Conservation (phyloP, 2,797 vertebrate species). For the Cottoperca gobio region DNA sequence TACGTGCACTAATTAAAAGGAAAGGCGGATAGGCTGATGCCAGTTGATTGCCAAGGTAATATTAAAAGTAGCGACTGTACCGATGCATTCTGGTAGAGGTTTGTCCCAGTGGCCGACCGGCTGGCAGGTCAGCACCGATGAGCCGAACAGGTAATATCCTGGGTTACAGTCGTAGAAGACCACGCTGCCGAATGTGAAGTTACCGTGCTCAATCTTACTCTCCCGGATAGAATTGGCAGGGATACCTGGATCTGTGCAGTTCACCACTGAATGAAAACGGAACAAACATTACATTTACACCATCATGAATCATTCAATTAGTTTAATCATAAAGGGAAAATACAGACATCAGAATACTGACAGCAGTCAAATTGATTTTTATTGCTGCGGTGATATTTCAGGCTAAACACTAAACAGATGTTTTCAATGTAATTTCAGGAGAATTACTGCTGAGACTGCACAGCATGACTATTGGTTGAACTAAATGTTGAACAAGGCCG, state of each 20-base stretch:
- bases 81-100: conserved; percentile 95
- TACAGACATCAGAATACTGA: conserved; percentile 14
- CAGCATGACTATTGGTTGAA: conserved; percentile 12
- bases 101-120: conserved; percentile 97
- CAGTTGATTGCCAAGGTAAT: neutral
- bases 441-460: conserved; percentile 25
- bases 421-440: conserved; percentile 29
- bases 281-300: conserved; percentile 1
- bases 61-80: conserved; percentile 78
- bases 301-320: conserved; percentile 40
- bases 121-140: conserved; percentile 95
- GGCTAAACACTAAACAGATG: conserved; percentile 11
- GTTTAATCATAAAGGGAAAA: conserved; percentile 25
- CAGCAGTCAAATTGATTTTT: conserved; percentile 41
- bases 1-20: neutral
- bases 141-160: conserved; percentile 96
- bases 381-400: conserved; percentile 35
- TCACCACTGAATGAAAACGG: conserved; percentile 87
- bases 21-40: neutral
- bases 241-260: conserved; percentile 97
- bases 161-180: conserved; percentile 98
- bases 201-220: conserved; percentile 98
- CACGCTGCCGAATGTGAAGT: conserved; percentile 96
- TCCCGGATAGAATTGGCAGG: conserved; percentile 97
- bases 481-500: conserved; percentile 2